phyloP scores from a whole-genome alignment of 1,140 invertebrate species.

The Protaetia brevitarsis region DNA sequence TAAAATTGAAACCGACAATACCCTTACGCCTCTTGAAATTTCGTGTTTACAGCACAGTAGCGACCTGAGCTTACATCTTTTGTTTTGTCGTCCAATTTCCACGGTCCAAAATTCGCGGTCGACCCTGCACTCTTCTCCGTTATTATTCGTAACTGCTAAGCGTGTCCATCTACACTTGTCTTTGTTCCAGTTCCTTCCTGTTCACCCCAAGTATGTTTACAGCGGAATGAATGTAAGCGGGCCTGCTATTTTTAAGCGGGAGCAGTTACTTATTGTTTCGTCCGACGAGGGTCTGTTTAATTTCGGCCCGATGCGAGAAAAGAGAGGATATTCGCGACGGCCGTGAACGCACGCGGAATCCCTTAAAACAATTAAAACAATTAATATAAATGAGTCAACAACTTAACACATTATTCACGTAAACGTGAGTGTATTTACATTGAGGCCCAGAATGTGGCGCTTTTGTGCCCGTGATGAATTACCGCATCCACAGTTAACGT shows the following conservation, averaged over 20 bases:
- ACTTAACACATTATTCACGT: slow-evolving; percentile 8
- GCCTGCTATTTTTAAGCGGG: not conserved
- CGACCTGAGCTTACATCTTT: not conserved
- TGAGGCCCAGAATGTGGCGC: not conserved
- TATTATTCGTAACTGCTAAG: not conserved
- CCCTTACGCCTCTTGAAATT: too few relatives aligned
- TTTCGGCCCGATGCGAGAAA: too few relatives aligned
- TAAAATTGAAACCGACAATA: too few relatives aligned
- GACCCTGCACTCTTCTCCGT: too few relatives aligned
- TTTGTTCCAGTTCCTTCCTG: slow-evolving; percentile 13
- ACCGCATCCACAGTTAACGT: not conserved
- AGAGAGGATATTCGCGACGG: not conserved
- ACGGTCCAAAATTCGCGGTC: not conserved
- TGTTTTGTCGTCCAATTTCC: not conserved
- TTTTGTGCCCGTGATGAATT: not conserved
- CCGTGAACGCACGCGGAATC: not conserved
- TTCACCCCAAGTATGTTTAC: not conserved
- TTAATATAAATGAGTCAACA: slow-evolving; percentile 16
- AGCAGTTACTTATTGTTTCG: slow-evolving; percentile 3
- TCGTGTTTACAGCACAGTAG: not conserved
- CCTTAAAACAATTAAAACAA: slow-evolving; percentile 12
- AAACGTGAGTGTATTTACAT: slow-evolving; percentile 4
- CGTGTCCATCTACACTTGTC: slow-evolving; percentile 12
- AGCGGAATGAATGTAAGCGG: not conserved
- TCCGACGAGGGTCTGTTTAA: slow-evolving; percentile 5